phyloP scores from a whole-genome alignment of 64 coral and sea anemone genomes.

The Actinia equina region DNA sequence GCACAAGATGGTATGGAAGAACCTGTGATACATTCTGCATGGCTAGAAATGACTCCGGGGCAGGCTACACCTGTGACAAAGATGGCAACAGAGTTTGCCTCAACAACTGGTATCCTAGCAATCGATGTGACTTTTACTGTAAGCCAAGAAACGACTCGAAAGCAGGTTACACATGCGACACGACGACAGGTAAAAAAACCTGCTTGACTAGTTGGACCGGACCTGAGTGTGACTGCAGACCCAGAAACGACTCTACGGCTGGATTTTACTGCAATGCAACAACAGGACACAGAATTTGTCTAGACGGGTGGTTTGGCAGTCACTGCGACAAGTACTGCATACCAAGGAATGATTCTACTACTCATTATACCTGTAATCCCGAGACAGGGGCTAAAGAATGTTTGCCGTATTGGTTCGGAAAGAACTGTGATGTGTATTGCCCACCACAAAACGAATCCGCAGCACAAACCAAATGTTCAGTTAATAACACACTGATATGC shows the following conservation, averaged over 20 bases:
- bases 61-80: conserved; percentile 54
- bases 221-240: conserved; percentile 63
- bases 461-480: conserved; percentile 9
- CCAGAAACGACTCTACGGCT: conserved; percentile 48
- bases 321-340: conserved; percentile 45
- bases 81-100: conserved; percentile 60
- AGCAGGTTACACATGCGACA: conserved; percentile 61
- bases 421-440: conserved; percentile 63
- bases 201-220: conserved; percentile 69
- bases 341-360: conserved; percentile 51
- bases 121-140: conserved; percentile 59
- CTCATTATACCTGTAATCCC: conserved; percentile 66
- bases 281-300: conserved; percentile 40
- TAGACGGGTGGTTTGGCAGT: conserved; percentile 49
- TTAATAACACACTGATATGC: conserved; percentile 36
- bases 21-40: conserved; percentile 51
- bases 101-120: conserved; percentile 64
- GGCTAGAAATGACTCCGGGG: conserved; percentile 50
- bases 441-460: conserved; percentile 38
- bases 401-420: conserved; percentile 61
- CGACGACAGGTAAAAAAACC: conserved; percentile 34
- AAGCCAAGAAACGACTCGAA: conserved; percentile 44
- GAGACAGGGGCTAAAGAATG: conserved; percentile 78
- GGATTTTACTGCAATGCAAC: conserved; percentile 62
- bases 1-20: conserved; percentile 55